A percentile compares a stretch with the other conserved stretches of the same genome.
These are phyloP conservation scores for Rhyacophila brunnea DNA, from an alignment of 1,140 invertebrate genomes.

Conservation along the genomic window DNA sequence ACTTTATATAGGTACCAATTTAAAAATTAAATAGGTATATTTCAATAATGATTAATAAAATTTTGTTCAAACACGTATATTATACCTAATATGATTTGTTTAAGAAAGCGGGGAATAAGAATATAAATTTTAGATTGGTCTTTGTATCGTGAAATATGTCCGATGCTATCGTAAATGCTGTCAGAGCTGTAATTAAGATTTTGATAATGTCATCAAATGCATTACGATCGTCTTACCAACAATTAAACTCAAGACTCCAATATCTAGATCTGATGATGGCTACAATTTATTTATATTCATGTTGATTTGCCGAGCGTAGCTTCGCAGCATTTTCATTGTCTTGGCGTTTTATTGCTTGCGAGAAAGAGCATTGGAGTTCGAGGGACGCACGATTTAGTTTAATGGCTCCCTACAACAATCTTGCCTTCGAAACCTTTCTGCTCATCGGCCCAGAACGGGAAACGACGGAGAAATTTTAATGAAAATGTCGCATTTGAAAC, in stretches of 20 bases:
- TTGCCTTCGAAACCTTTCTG: slow-evolving; percentile 9
- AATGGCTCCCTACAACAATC: slow-evolving; percentile 19
- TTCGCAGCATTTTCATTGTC: slow-evolving; percentile 3
- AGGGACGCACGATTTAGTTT: slow-evolving; percentile 28
- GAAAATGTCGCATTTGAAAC: slow-evolving; percentile 2
- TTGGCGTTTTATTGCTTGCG: neutral
- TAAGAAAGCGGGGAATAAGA: too few relatives aligned
- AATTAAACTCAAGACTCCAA: neutral
- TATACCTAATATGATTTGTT: too few relatives aligned
- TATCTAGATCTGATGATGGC: too few relatives aligned
- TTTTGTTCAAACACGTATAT: too few relatives aligned
- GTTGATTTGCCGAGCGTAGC: neutral
- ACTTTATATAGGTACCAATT: too few relatives aligned
- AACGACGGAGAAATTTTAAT: neutral
- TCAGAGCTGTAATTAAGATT: neutral
- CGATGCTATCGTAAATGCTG: too few relatives aligned
- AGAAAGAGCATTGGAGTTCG: slow-evolving; percentile 14
- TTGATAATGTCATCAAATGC: slow-evolving; percentile 1
- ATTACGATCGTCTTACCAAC: neutral
- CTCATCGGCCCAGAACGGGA: slow-evolving; percentile 10
- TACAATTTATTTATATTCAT: neutral
- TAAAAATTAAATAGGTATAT: too few relatives aligned
- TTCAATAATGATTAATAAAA: too few relatives aligned
- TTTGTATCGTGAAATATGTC: too few relatives aligned
- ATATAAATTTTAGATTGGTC: too few relatives aligned